phyloP scores from a whole-genome alignment of 2,113 vertebrate genomes.

The Sigmodon hispidus region DNA sequence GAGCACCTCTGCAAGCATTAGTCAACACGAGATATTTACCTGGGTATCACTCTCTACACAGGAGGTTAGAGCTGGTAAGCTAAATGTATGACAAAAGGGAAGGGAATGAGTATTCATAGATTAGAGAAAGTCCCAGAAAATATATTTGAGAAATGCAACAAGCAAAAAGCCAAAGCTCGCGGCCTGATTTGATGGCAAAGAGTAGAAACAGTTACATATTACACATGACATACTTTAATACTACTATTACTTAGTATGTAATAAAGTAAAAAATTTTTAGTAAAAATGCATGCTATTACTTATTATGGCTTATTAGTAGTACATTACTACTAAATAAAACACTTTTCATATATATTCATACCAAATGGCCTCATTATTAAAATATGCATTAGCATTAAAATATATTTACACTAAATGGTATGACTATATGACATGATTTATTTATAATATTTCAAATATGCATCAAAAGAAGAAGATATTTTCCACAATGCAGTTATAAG shows the following conservation, averaged over 20 bases:
- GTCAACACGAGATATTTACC: constrained; percentile 4
- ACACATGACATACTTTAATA: neutral
- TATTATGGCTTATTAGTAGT: neutral
- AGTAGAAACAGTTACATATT: constrained; percentile 1
- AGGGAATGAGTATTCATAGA: neutral
- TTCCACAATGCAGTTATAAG: neutral
- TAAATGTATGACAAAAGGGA: neutral
- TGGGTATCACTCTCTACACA: neutral
- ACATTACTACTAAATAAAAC: neutral
- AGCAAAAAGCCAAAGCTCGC: neutral
- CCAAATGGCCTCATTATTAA: neutral
- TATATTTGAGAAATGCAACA: constrained; percentile 2
- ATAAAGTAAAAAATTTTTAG: neutral
- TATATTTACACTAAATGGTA: neutral
- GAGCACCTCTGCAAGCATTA: constrained; percentile 22
- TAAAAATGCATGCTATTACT: neutral
- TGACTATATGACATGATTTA: neutral
- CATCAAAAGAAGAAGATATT: neutral
- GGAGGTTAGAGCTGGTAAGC: neutral
- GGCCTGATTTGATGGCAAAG: neutral
- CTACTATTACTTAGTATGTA: neutral
- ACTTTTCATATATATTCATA: neutral
- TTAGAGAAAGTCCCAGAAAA: constrained; percentile 35
- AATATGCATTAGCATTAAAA: neutral
- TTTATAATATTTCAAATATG: neutral